Evolutionary conservation across 1,140 invertebrate genomes (phyloP).

Genomic region (Habropoda laboriosa): DNA sequence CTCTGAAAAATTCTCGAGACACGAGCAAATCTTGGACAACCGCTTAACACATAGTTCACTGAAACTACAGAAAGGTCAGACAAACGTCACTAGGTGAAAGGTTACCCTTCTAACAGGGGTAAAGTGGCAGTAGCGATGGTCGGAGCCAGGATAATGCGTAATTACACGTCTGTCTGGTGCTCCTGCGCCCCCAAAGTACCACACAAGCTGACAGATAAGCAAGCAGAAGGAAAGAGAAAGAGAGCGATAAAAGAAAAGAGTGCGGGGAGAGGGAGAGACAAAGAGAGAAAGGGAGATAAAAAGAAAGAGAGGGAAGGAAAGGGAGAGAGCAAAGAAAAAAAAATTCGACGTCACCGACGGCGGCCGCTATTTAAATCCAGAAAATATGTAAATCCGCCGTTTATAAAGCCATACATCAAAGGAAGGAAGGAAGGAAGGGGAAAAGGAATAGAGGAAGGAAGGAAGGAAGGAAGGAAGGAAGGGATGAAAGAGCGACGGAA

Average conservation of each 20-base stretch:
- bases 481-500: conserved; percentile 5
- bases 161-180: conserved; percentile 53
- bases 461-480: conserved; percentile 35
- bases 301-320: too few relatives aligned
- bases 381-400: conserved; percentile 72
- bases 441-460: conserved; percentile 56
- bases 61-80: not conserved
- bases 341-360: conserved; percentile 43
- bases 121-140: conserved; percentile 17
- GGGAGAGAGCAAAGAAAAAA: not conserved
- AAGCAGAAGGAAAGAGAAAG: not conserved
- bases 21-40: not conserved
- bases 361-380: conserved; percentile 66
- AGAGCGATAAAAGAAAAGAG: conserved; percentile 26
- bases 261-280: not conserved
- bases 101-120: conserved; percentile 14
- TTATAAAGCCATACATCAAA: conserved; percentile 70
- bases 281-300: conserved; percentile 17
- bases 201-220: too few relatives aligned
- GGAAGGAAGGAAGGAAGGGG: conserved; percentile 41
- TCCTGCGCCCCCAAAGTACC: not conserved
- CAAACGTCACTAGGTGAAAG: not conserved
- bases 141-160: conserved; percentile 55
- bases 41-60: not conserved
- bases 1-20: conserved; percentile 1